Evolutionary conservation across 2,888 invertebrate genomes (phyloP).

Genomic region (Tuta absoluta): DNA sequence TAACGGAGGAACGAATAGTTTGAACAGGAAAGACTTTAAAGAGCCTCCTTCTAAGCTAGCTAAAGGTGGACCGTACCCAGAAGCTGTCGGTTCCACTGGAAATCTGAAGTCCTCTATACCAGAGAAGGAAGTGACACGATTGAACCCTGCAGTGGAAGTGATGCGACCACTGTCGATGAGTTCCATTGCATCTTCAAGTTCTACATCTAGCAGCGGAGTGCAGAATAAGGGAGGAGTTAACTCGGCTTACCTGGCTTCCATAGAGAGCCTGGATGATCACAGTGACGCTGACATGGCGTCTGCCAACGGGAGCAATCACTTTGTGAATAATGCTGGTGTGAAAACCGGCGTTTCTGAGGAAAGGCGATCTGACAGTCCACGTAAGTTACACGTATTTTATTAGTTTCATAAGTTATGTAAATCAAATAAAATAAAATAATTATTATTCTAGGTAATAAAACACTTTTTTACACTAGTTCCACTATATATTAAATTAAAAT

Average conservation of each 20-base stretch:
- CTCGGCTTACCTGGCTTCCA: conserved; percentile 91
- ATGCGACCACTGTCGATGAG: conserved; percentile 87
- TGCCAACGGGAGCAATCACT: conserved; percentile 71
- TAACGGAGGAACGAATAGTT: conserved; percentile 63
- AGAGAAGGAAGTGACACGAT: conserved; percentile 72
- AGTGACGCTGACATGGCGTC: conserved; percentile 85
- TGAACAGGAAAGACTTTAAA: conserved; percentile 69
- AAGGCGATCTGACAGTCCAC: conserved; percentile 54
- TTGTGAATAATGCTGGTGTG: conserved; percentile 67
- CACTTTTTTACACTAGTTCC: no score
- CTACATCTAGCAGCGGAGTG: conserved; percentile 82
- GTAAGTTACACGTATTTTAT: conserved; percentile 51
- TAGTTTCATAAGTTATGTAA: no score
- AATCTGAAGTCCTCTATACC: conserved; percentile 64
- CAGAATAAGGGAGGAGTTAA: conserved; percentile 84
- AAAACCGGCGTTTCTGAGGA: conserved; percentile 62
- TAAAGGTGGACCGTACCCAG: conserved; percentile 66
- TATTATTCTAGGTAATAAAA: no score
- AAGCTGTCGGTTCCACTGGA: conserved; percentile 67
- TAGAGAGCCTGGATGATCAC: conserved; percentile 92
- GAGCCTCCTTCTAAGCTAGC: conserved; percentile 58
- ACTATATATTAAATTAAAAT: no score
- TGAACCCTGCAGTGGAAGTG: conserved; percentile 80
- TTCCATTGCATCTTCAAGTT: conserved; percentile 89
- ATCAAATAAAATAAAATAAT: no score